phyloP scores from a whole-genome alignment of 1,140 invertebrate species.

The Pseudoatta argentina region DNA sequence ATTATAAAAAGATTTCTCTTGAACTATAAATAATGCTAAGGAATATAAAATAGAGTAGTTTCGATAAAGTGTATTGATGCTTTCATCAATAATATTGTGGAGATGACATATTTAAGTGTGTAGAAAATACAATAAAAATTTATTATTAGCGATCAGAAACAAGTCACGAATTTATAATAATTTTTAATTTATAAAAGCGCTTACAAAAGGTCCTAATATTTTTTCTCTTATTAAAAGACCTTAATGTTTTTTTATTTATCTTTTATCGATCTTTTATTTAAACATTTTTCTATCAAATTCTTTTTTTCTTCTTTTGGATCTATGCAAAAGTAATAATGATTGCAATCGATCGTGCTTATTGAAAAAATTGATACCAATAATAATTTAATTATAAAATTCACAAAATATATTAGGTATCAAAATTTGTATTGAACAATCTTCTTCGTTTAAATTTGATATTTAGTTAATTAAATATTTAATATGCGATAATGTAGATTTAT shows the following conservation, averaged over 20 bases:
- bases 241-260: neutral
- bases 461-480: slow-evolving; percentile 13
- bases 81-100: neutral
- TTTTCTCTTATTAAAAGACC: no score
- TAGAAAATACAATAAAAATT: slow-evolving; percentile 1
- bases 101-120: slow-evolving; percentile 4
- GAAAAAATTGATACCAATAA: neutral
- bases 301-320: neutral
- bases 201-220: neutral
- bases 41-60: neutral
- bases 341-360: neutral
- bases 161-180: neutral
- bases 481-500: slow-evolving; percentile 6
- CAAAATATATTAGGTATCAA: no score
- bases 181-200: slow-evolving; percentile 17
- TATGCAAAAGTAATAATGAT: neutral
- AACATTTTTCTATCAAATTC: neutral
- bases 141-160: neutral
- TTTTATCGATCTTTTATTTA: neutral
- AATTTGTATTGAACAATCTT: no score
- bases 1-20: neutral
- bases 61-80: neutral
- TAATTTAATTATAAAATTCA: neutral
- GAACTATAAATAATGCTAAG: neutral
- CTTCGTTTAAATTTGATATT: neutral